Evolutionary conservation across 2,113 vertebrate species (phyloP), one percentile per base, ranked within the genome.

Genomic region (Charadrius vociferus): DNA sequence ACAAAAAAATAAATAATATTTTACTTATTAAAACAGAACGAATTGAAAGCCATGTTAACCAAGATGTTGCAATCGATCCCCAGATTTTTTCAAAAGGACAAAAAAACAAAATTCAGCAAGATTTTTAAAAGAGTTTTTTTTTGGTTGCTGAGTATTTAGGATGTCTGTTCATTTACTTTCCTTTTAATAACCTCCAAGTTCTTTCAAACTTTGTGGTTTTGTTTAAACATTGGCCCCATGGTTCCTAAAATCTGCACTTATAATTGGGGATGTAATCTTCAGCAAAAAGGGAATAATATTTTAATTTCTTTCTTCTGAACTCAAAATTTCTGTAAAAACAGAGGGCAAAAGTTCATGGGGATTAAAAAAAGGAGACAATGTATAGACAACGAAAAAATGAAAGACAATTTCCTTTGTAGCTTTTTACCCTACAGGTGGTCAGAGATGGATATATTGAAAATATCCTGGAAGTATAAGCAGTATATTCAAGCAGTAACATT

Each of bases 211-310:
- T 47, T 52, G 1, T 24, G 10, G 65, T 77, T 72, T 71, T 8
- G 0, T 41, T 59, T 72, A 20, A 36, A 3, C 3, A 11, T 12
- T 90, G 4, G 2, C 7, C 14, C 4, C 0, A 1, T 23, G 17
- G 14, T 32, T 55, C 37, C 8, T 55, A 79, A 74, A 41, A 63
- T 58, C 45, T 86, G 2, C 17, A 13, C 21, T 37, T 83, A 47
- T 32, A 53, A 24, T 26, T 9, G n/a, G 8, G 14, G 23, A n/a
- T 53, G 7, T 9, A 39, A 63, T 30, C 9, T 56, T 43, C 43
- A 52, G 14, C 14, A n/a, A 82, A 62, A 86, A 39, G 3, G 17
- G 9, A 80, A 50, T n/a, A 83, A 18, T 26, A 68, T 32, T 29
- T 29, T 18, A 29, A 3, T 37, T 52, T 65, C 26, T 61, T 34